A percentile compares a stretch with the other conserved stretches of the same genome.
Conservation (phyloP, 2,113 vertebrate species). For the Girardinichthys multiradiatus region DNA sequence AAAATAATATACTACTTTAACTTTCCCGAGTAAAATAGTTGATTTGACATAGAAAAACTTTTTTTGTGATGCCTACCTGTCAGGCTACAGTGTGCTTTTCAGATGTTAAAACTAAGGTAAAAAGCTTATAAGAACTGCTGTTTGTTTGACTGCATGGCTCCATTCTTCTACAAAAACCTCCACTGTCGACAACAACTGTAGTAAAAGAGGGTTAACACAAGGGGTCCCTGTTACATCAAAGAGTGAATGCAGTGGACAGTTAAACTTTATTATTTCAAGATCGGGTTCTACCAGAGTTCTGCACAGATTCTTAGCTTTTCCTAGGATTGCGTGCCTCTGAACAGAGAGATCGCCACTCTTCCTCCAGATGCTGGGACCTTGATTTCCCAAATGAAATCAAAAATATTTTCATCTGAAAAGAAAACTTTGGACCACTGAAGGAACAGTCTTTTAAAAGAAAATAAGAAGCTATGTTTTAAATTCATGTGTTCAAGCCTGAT, state of each 20-base stretch:
- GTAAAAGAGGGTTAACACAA: slow-evolving; percentile 43
- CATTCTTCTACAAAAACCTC: not conserved
- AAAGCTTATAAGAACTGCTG: not conserved
- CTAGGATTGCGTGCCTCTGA: not conserved
- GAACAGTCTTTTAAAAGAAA: not conserved
- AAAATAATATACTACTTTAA: too few species aligned
- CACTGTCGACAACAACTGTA: not conserved
- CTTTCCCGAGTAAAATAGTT: too few species aligned
- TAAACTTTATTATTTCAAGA: not conserved
- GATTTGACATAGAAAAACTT: too few species aligned
- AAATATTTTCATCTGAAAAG: not conserved
- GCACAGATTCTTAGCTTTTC: not conserved
- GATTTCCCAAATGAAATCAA: not conserved
- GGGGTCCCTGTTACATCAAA: slow-evolving; percentile 49
- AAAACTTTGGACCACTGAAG: too few species aligned
- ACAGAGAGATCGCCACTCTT: not conserved
- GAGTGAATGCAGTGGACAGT: not conserved
- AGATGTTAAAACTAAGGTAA: too few species aligned
- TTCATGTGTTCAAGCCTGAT: not conserved
- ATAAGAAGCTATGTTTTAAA: not conserved
- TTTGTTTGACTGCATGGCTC: not conserved
- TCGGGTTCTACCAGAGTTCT: not conserved
- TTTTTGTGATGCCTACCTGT: too few species aligned
- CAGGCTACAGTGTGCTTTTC: too few species aligned
- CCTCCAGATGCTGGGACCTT: not conserved